These are phyloP conservation scores for Subacronicta megacephala DNA, from an alignment of 2,888 invertebrate genomes.

Conservation along the genomic window DNA sequence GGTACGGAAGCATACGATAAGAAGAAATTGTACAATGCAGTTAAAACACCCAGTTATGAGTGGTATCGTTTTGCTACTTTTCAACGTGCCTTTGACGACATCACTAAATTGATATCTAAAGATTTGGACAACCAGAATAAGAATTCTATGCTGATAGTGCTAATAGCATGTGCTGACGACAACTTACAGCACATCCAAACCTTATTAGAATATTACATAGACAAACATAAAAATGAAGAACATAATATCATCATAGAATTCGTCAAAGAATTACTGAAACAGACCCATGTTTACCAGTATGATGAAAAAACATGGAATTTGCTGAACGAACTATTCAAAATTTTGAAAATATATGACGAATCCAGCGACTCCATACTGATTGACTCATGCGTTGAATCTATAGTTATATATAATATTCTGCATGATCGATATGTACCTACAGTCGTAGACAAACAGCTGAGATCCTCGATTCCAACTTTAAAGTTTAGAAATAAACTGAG, in stretches of 20 bases:
- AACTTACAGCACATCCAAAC: slow-evolving; percentile 62
- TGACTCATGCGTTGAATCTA: slow-evolving; percentile 59
- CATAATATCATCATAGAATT: slow-evolving; percentile 61
- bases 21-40: slow-evolving; percentile 49
- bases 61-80: slow-evolving; percentile 77
- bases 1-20: slow-evolving; percentile 53
- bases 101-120: slow-evolving; percentile 45
- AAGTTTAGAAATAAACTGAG: slow-evolving; percentile 61
- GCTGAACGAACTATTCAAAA: slow-evolving; percentile 68
- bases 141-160: slow-evolving; percentile 62
- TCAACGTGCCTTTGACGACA: slow-evolving; percentile 67
- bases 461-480: slow-evolving; percentile 62
- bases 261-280: slow-evolving; percentile 59
- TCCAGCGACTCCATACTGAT: slow-evolving; percentile 29
- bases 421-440: slow-evolving; percentile 62
- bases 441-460: slow-evolving; percentile 61
- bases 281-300: slow-evolving; percentile 60
- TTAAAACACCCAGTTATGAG: slow-evolving; percentile 50
- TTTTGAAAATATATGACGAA: slow-evolving; percentile 68
- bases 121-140: slow-evolving; percentile 53
- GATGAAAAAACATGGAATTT: slow-evolving; percentile 70
- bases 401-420: slow-evolving; percentile 67
- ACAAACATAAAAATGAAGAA: slow-evolving; percentile 68
- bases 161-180: slow-evolving; percentile 62
- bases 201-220: slow-evolving; percentile 67